Evolutionary conservation across 2,888 invertebrate species (phyloP).

Genomic region (Diarsia brunnea): DNA sequence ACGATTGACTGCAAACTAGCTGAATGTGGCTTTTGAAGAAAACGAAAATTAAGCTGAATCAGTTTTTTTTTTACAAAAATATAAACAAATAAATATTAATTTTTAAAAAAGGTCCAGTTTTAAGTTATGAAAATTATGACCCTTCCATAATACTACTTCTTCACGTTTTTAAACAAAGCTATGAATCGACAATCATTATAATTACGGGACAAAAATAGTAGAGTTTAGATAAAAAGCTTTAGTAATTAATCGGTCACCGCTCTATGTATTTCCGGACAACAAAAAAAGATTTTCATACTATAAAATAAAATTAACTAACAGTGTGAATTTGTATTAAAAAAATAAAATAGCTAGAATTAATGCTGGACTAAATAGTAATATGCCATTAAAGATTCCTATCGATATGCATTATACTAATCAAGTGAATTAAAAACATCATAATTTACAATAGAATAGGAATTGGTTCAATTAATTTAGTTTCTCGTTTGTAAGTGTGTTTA

Average conservation of each 20-base stretch:
- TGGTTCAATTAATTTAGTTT: conserved; percentile 75
- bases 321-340: conserved; percentile 3
- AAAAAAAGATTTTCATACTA: conserved; percentile 8
- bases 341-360: conserved; percentile 16
- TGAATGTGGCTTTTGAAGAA: background rate
- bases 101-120: background rate
- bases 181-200: too few relatives aligned
- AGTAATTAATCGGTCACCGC: background rate
- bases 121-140: background rate
- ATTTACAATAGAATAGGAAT: conserved; percentile 73
- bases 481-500: conserved; percentile 73
- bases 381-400: conserved; percentile 53
- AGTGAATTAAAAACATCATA: conserved; percentile 54
- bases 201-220: background rate
- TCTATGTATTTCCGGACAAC: background rate
- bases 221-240: background rate
- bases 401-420: conserved; percentile 56
- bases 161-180: background rate
- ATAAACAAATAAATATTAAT: background rate
- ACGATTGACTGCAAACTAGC: background rate
- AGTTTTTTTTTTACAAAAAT: background rate
- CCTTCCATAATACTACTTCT: background rate
- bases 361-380: conserved; percentile 40
- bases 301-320: background rate
- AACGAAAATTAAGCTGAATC: background rate